phyloP scores from a whole-genome alignment of 1,140 invertebrate genomes.

The Eueides isabella region DNA sequence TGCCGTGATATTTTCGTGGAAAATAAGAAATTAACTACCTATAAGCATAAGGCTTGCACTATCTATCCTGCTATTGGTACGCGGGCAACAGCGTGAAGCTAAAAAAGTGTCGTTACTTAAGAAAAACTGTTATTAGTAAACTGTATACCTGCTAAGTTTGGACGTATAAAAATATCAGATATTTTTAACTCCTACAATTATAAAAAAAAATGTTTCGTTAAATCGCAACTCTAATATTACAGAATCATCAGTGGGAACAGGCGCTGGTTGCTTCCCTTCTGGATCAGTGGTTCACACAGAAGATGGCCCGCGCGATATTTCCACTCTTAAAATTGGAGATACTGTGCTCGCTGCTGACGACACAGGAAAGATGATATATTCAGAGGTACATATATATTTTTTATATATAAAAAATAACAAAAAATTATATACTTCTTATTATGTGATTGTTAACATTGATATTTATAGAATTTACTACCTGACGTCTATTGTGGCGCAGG shows the following conservation, averaged over 20 bases:
- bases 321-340: conserved; percentile 90
- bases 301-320: conserved; percentile 81
- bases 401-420: not conserved
- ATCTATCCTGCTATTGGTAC: too few species aligned
- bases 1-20: too few species aligned
- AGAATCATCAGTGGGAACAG: conserved; percentile 92
- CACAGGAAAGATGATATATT: conserved; percentile 88
- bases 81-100: too few species aligned
- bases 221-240: conserved; percentile 49
- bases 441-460: not conserved
- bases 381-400: conserved; percentile 83
- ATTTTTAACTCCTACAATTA: not conserved
- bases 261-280: conserved; percentile 89
- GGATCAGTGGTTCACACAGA: conserved; percentile 84
- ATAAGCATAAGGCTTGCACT: too few species aligned
- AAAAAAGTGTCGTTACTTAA: too few species aligned
- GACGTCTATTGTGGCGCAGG: too few species aligned
- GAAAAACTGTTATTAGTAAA: too few species aligned
- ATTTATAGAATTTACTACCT: not conserved
- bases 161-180: not conserved
- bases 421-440: too few species aligned
- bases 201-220: not conserved
- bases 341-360: conserved; percentile 89
- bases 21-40: too few species aligned
- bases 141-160: not conserved